These are phyloP conservation scores for Zelostemma sp. DNA, from an alignment of 1,140 invertebrate species.

Conservation along the genomic window DNA sequence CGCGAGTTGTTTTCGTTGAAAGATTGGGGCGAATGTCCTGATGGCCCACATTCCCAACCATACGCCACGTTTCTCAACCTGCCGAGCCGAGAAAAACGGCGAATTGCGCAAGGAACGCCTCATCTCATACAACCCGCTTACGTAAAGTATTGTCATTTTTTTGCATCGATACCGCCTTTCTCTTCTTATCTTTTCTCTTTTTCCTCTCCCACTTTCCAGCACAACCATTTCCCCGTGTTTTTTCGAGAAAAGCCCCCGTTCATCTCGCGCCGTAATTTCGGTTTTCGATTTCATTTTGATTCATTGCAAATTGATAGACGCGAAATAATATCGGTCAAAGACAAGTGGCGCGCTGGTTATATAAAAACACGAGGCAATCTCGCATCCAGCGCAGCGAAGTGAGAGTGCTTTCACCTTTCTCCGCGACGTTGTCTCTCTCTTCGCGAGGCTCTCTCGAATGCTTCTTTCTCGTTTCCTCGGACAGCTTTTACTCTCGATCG, in stretches of 20 bases:
- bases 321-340: constrained; percentile 27
- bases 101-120: constrained; percentile 10
- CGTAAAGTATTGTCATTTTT: constrained; percentile 12
- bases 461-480: constrained; percentile 44
- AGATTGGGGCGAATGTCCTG: constrained; percentile 36
- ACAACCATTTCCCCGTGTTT: no score
- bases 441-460: constrained; percentile 31
- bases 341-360: constrained; percentile 29
- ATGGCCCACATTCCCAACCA: constrained; percentile 55
- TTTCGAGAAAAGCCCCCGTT: background rate
- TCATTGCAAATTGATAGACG: constrained; percentile 10
- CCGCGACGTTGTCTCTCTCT: constrained; percentile 50
- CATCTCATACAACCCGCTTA: constrained; percentile 7
- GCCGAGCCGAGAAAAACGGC: constrained; percentile 1
- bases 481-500: constrained; percentile 69
- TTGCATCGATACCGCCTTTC: constrained; percentile 17
- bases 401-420: constrained; percentile 71
- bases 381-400: constrained; percentile 44
- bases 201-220: background rate
- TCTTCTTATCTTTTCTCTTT: constrained; percentile 16
- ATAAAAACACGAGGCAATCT: constrained; percentile 41
- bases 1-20: constrained; percentile 33
- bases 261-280: no score
- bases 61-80: constrained; percentile 41
- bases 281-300: background rate